phyloP scores from a whole-genome alignment of 2,113 vertebrate genomes.

The Amblyopsis rosae region DNA sequence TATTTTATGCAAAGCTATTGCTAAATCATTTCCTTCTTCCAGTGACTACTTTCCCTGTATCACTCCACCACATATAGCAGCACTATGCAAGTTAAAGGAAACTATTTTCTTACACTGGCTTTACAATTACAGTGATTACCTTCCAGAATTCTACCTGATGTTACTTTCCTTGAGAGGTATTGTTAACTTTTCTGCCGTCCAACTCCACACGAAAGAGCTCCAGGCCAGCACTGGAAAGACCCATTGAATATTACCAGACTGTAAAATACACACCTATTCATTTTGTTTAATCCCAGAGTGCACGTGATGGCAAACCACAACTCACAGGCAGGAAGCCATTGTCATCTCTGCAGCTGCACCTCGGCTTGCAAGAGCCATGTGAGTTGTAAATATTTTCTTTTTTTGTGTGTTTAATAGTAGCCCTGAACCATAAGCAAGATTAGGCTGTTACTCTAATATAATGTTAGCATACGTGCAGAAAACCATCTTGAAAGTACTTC shows the following conservation, averaged over 20 bases:
- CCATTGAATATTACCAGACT: conserved; percentile 6
- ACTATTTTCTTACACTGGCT: not conserved
- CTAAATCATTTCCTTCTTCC: not conserved
- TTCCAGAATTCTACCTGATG: not conserved
- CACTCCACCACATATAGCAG: no score
- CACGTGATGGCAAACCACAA: not conserved
- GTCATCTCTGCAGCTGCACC: not conserved
- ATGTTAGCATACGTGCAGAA: no score
- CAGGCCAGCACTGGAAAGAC: not conserved
- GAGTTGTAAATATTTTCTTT: conserved; percentile 4
- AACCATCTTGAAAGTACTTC: no score
- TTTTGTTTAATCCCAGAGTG: conserved; percentile 4
- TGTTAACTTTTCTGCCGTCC: not conserved
- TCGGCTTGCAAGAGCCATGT: not conserved
- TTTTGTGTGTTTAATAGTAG: not conserved
- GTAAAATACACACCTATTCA: conserved; percentile 6
- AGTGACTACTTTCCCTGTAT: no score
- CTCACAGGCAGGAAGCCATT: conserved; percentile 2
- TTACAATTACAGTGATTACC: not conserved
- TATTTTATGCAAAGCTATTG: not conserved
- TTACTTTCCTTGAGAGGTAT: not conserved
- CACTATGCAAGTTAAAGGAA: no score
- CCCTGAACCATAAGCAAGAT: no score
- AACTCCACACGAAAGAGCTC: not conserved
- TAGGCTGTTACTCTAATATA: no score